Evolutionary conservation across 2,113 vertebrate genomes (phyloP).

Genomic region (Corythaeola cristata): DNA sequence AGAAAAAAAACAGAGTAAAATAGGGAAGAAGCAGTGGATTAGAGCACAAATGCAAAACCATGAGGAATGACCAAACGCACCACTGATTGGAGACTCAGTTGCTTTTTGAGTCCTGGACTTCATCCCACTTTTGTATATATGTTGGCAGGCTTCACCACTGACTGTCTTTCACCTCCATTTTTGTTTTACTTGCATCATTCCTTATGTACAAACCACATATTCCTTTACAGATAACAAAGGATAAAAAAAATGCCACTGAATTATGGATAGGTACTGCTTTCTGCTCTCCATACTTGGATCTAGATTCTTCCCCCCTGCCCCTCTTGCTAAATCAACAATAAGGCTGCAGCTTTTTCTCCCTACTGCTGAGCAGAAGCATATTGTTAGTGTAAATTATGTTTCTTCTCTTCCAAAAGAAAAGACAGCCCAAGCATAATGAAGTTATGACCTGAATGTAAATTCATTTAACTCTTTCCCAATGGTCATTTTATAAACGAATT

Average conservation of each 20-base stretch:
- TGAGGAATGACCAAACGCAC: neutral
- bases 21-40: neutral
- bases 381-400: accelerated
- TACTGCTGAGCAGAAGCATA: neutral
- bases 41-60: neutral
- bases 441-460: neutral
- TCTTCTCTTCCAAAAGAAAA: neutral
- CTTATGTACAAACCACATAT: neutral
- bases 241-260: neutral
- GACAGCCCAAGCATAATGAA: neutral
- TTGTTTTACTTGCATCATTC: neutral
- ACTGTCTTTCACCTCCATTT: neutral
- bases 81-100: neutral
- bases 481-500: neutral
- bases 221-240: neutral
- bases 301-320: neutral
- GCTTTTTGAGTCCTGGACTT: neutral
- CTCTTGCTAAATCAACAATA: neutral
- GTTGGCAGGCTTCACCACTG: neutral
- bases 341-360: neutral
- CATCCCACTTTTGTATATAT: neutral
- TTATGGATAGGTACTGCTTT: neutral
- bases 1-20: neutral
- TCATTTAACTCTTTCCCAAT: neutral
- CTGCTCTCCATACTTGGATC: neutral